A percentile compares a stretch with the other conserved stretches of the same genome.
Evolutionary conservation across 2,888 invertebrate genomes (phyloP).

Genomic region (Zygogramma bicolorata): DNA sequence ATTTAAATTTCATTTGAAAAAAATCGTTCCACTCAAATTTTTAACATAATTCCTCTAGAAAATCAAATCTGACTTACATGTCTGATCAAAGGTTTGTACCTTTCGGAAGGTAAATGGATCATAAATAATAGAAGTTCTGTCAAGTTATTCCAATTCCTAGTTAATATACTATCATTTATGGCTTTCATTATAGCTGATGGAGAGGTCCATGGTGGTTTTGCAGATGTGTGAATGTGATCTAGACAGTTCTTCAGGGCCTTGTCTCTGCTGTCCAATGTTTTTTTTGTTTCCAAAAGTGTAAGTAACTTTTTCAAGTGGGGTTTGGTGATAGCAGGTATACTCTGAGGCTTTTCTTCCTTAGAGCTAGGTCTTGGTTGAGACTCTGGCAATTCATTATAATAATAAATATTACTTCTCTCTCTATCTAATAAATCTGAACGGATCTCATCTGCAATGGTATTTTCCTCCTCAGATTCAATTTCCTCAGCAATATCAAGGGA

Average conservation of each 20-base stretch:
- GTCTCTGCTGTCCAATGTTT: constrained; percentile 3
- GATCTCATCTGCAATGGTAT: constrained; percentile 23
- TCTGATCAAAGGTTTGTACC: constrained; percentile 35
- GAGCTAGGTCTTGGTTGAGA: neutral
- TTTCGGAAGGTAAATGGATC: constrained; percentile 25
- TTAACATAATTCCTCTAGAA: constrained; percentile 42
- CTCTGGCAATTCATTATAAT: neutral
- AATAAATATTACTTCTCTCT: constrained; percentile 18
- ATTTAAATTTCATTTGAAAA: no score
- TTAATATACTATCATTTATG: constrained; percentile 43
- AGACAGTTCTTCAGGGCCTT: constrained; percentile 28
- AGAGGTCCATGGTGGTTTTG: constrained; percentile 31
- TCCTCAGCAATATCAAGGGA: neutral
- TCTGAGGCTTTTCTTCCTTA: neutral
- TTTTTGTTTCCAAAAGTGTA: constrained; percentile 4
- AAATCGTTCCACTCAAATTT: constrained; percentile 42
- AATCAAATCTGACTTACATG: no score
- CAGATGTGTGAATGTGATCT: constrained; percentile 17
- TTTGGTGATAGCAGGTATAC: constrained; percentile 15
- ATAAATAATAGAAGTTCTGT: constrained; percentile 44
- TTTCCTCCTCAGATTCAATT: constrained; percentile 22
- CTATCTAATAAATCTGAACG: constrained; percentile 14
- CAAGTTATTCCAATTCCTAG: constrained; percentile 47
- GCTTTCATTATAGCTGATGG: constrained; percentile 43
- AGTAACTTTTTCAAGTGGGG: constrained; percentile 24